A percentile compares a stretch with the other conserved stretches of the same genome.
These are phyloP conservation scores for Caenorhabditis uteleia DNA, from an alignment of 2,888 invertebrate species.

Conservation along the genomic window DNA sequence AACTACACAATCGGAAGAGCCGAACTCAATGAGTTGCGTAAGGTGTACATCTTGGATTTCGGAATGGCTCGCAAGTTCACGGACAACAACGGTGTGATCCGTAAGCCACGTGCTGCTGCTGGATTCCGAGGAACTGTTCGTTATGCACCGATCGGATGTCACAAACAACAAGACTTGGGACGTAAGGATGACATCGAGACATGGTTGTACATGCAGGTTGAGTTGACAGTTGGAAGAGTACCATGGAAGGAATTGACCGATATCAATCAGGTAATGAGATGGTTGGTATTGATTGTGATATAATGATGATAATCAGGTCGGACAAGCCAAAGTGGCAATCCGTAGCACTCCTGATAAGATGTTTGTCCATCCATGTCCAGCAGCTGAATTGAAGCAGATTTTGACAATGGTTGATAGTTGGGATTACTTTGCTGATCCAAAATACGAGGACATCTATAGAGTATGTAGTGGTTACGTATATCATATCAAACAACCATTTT, in stretches of 20 bases:
- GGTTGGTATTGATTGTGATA: background rate
- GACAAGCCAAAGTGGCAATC: constrained; percentile 48
- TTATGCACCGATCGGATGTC: constrained; percentile 64
- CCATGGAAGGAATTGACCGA: constrained; percentile 57
- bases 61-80: constrained; percentile 59
- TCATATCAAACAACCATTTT: background rate
- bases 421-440: constrained; percentile 54
- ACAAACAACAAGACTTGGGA: constrained; percentile 56
- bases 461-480: background rate
- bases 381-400: constrained; percentile 29
- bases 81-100: constrained; percentile 51
- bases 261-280: constrained; percentile 48
- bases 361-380: constrained; percentile 46
- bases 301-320: constrained; percentile 35
- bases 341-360: constrained; percentile 47
- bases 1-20: constrained; percentile 56
- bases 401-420: constrained; percentile 47
- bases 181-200: constrained; percentile 59
- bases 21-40: constrained; percentile 49
- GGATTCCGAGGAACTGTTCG: constrained; percentile 67
- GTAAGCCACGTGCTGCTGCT: constrained; percentile 60
- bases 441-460: constrained; percentile 43
- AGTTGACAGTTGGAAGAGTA: constrained; percentile 53
- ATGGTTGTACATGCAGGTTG: constrained; percentile 60
- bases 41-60: constrained; percentile 55